phyloP scores from a whole-genome alignment of 1,140 invertebrate species.

The Zaprionus kolodkinae region DNA sequence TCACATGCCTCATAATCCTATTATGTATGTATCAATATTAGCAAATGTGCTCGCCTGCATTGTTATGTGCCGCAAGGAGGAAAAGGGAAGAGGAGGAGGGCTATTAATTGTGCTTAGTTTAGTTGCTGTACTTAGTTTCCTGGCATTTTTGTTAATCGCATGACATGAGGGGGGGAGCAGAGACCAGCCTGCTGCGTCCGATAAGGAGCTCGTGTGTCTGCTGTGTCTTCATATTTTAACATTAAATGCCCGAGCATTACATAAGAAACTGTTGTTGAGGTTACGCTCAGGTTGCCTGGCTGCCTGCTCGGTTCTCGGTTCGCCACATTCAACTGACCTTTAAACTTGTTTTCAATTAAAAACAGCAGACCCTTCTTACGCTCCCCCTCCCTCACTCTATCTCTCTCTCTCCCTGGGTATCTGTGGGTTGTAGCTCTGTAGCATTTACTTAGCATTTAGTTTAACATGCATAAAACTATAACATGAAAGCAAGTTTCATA shows the following conservation, averaged over 20 bases:
- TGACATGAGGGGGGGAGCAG: constrained; percentile 48
- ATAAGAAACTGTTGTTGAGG: constrained; percentile 28
- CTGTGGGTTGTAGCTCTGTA: too few species aligned
- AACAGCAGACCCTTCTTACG: constrained; percentile 34
- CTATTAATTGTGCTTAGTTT: constrained; percentile 81
- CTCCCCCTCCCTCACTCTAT: too few species aligned
- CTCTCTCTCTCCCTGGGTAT: background rate
- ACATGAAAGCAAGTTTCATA: constrained; percentile 80
- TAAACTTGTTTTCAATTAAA: constrained; percentile 79
- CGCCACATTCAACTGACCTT: constrained; percentile 67
- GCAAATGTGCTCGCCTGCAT: constrained; percentile 55
- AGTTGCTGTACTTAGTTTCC: constrained; percentile 69
- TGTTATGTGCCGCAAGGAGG: constrained; percentile 50
- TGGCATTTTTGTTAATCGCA: constrained; percentile 76
- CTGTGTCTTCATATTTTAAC: constrained; percentile 65
- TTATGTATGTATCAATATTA: constrained; percentile 65
- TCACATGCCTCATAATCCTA: constrained; percentile 76
- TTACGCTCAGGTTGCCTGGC: constrained; percentile 26
- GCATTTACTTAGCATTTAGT: constrained; percentile 80
- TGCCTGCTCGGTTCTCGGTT: constrained; percentile 13
- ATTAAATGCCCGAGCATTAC: constrained; percentile 53
- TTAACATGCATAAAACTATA: constrained; percentile 72
- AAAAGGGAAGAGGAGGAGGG: constrained; percentile 1
- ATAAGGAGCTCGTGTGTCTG: constrained; percentile 44
- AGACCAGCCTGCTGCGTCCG: constrained; percentile 13